These are phyloP conservation scores for Luidia sarsii DNA, from an alignment of 53 echinoderm and acorn worm species.

Conservation along the genomic window DNA sequence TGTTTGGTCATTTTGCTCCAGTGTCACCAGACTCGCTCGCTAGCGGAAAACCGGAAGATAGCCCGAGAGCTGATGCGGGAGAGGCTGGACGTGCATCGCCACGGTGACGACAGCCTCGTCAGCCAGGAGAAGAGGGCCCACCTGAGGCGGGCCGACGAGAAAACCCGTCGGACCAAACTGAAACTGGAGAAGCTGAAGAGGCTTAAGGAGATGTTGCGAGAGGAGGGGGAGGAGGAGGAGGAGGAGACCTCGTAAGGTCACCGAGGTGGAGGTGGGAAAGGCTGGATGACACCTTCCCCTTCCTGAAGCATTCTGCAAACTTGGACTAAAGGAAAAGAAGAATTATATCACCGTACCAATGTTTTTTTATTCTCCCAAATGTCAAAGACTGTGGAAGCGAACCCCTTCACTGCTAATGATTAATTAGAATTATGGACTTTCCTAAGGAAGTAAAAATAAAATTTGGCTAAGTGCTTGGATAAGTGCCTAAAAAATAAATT, in stretches of 20 bases:
- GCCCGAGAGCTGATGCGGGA: slow-evolving; percentile 80
- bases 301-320: too few relatives aligned
- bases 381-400: too few relatives aligned
- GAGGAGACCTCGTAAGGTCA: background rate
- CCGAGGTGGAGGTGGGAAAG: too few relatives aligned
- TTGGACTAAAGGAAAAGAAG: too few relatives aligned
- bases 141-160: slow-evolving; percentile 75
- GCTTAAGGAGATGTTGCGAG: slow-evolving; percentile 52
- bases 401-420: too few relatives aligned
- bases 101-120: slow-evolving; percentile 86
- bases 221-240: slow-evolving; percentile 22
- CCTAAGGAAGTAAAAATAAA: too few relatives aligned
- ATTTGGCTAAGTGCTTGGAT: too few relatives aligned
- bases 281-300: too few relatives aligned
- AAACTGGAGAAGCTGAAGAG: slow-evolving; percentile 84
- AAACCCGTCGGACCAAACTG: slow-evolving; percentile 75
- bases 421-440: too few relatives aligned
- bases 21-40: slow-evolving; percentile 98
- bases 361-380: too few relatives aligned
- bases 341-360: too few relatives aligned
- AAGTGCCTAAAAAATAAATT: too few relatives aligned
- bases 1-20: slow-evolving; percentile 45
- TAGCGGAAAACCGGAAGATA: slow-evolving; percentile 88
- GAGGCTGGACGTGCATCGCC: slow-evolving; percentile 74
- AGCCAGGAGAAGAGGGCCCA: slow-evolving; percentile 57